Evolutionary conservation across 2,113 vertebrate species (phyloP), one percentile per base, ranked within the genome.

Genomic region (Benitochromis conjunctus): DNA sequence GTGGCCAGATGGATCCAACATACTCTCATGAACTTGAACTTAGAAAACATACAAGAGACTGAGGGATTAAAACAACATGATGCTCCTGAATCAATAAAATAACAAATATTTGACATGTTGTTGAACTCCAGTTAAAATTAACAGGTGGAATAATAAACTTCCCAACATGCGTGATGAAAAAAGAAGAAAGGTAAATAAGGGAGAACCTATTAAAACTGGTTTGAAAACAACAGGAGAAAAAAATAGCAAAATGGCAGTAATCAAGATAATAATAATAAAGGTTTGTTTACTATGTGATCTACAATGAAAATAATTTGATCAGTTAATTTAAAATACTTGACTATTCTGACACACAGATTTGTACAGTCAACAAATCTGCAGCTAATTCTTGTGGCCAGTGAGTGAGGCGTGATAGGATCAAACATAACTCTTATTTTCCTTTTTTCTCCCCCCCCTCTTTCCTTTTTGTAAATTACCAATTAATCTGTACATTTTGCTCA

Each of bases 51-150:
- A 2, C 6, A 26, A 16, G 41, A 74, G 43, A 48, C 43, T 48
- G 9, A 74, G 24, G 24, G 9, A 48, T 74, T 11, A 74, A 74
- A 48, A 74, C 66, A 74, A 48, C 66, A 48, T 2, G 2, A 21
- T 0, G 9, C 21, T 0, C 14, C 41, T 71, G 19, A n/a, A 55
- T 21, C 1, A 81, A 18, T 64, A 13, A n/a, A 55, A 41, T 9
- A 38, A 19, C 51, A 36, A 62, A 81, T 29, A 16, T 43, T 74
- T 18, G 12, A 21, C 83, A 69, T 87, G 87, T 51, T 91, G 87
- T 74, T 87, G 91, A 34, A 80, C 84, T 54, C 81, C 88, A 5
- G 84, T 53, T 57, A 2, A 83, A 90, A 66, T 89, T 92, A 43
- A 82, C 88, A 13, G 29, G 88, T 26, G 18, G 8, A 41, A 86